phyloP scores from a whole-genome alignment of 2,888 invertebrate genomes.

The Mimas tiliae region DNA sequence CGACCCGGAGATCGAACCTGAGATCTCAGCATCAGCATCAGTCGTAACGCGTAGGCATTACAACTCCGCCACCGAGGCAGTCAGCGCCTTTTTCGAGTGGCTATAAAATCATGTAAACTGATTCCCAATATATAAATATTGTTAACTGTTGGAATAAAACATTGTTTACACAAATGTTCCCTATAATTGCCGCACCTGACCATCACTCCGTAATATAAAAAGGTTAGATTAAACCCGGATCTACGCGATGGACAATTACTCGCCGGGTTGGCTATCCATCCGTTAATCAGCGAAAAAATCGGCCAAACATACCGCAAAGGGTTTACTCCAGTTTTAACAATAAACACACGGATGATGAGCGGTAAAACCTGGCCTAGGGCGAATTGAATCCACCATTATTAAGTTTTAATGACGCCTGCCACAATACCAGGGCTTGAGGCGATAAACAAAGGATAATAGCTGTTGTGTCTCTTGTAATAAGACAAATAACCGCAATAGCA shows the following conservation, averaged over 20 bases:
- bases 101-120: no score
- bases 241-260: slow-evolving; percentile 38
- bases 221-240: slow-evolving; percentile 36
- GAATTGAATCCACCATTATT: slow-evolving; percentile 73
- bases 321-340: slow-evolving; percentile 48
- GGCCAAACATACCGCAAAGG: slow-evolving; percentile 45
- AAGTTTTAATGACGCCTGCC: slow-evolving; percentile 77
- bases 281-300: slow-evolving; percentile 41
- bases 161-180: neutral
- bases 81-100: no score
- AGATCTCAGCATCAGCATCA: no score
- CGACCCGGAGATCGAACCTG: no score
- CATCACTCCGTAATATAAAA: neutral
- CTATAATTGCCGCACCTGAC: neutral
- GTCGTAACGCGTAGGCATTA: no score
- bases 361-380: slow-evolving; percentile 55
- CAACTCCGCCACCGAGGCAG: no score
- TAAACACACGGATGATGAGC: slow-evolving; percentile 53
- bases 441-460: slow-evolving; percentile 75
- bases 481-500: slow-evolving; percentile 66
- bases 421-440: slow-evolving; percentile 59
- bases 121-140: neutral
- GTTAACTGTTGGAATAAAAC: neutral
- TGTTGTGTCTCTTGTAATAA: slow-evolving; percentile 65
- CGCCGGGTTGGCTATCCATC: slow-evolving; percentile 30